A percentile compares a stretch with the other conserved stretches of the same genome.
phyloP scores from a whole-genome alignment of 2,888 invertebrate species.

The Eupithecia pulchellata region DNA sequence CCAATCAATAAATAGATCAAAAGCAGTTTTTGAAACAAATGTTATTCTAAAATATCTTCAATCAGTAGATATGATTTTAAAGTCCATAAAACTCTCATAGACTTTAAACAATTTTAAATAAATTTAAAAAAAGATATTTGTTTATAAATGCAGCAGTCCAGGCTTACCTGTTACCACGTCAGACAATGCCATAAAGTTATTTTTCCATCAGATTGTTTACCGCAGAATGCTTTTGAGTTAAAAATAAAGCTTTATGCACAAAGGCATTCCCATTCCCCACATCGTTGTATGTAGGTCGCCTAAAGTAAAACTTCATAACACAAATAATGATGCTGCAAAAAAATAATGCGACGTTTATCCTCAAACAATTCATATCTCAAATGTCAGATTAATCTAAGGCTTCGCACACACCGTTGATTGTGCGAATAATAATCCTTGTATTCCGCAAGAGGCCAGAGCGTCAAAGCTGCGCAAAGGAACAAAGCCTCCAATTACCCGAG shows the following conservation, averaged over 20 bases:
- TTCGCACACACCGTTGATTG: constrained; percentile 73
- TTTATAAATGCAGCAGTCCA: constrained; percentile 3
- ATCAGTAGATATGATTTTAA: neutral
- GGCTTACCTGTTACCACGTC: neutral
- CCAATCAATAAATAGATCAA: too few species aligned
- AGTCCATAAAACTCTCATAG: neutral
- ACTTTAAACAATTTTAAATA: neutral
- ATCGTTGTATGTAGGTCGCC: constrained; percentile 52
- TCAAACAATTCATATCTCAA: constrained; percentile 71
- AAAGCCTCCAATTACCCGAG: constrained; percentile 83
- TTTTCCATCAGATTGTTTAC: constrained; percentile 32
- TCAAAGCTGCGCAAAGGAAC: constrained; percentile 80
- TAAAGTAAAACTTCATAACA: constrained; percentile 55
- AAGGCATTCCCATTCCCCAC: constrained; percentile 30
- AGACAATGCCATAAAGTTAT: constrained; percentile 29
- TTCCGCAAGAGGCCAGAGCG: constrained; percentile 64
- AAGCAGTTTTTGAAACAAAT: neutral
- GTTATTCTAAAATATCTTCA: neutral
- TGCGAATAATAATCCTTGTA: constrained; percentile 78
- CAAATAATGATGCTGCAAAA: constrained; percentile 57
- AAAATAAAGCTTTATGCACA: constrained; percentile 34
- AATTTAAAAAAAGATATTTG: neutral
- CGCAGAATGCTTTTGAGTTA: constrained; percentile 42
- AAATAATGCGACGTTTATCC: constrained; percentile 67
- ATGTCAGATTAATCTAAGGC: constrained; percentile 77